phyloP scores from a whole-genome alignment of 2,113 vertebrate species.

The Callocephalon fimbriatum region DNA sequence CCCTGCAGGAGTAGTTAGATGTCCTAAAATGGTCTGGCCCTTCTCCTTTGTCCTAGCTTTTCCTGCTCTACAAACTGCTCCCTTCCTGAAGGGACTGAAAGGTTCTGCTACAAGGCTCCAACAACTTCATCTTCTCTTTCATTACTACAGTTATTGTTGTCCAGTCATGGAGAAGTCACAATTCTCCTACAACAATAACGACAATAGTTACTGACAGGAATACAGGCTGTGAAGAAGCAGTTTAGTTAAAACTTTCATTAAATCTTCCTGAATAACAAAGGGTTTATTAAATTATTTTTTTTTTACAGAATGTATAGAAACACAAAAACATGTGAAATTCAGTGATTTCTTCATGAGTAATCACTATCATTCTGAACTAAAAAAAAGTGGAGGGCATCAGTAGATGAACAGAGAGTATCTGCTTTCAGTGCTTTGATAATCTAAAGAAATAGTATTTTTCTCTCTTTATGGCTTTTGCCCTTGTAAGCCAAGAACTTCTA shows the following conservation, averaged over 20 bases:
- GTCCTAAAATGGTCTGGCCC: not conserved
- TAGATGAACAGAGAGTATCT: not conserved
- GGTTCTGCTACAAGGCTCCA: not conserved
- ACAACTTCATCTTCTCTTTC: not conserved
- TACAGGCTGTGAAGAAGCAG: not conserved
- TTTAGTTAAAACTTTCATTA: not conserved
- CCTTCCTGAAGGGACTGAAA: not conserved
- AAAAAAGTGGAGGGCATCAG: not conserved
- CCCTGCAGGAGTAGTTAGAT: not conserved
- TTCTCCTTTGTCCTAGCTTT: not conserved
- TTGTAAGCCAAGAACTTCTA: not conserved
- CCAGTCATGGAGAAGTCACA: not conserved
- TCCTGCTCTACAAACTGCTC: not conserved
- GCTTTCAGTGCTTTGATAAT: not conserved
- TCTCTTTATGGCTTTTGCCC: not conserved
- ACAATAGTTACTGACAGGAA: not conserved
- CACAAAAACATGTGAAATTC: not conserved
- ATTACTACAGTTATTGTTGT: not conserved
- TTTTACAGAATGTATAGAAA: not conserved
- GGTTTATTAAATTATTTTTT: not conserved
- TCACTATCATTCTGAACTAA: not conserved
- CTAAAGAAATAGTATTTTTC: not conserved
- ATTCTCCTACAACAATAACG: not conserved
- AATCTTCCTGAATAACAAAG: not conserved
- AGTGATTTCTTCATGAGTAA: not conserved